These are phyloP conservation scores for Pedionomus torquatus DNA, from an alignment of 2,113 vertebrate genomes.

Conservation along the genomic window DNA sequence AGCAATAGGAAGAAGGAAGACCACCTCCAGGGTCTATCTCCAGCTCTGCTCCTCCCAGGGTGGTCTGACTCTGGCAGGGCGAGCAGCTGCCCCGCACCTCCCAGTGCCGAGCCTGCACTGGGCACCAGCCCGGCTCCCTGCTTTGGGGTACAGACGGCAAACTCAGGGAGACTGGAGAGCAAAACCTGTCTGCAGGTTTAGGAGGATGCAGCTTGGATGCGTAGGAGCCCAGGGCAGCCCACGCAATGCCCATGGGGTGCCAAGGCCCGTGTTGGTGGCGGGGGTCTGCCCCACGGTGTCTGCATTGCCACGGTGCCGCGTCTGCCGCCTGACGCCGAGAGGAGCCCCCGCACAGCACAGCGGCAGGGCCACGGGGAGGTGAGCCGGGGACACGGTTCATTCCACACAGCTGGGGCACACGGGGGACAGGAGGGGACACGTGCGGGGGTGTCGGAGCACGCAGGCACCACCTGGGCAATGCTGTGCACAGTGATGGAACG, in stretches of 20 bases:
- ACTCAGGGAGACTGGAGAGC: not conserved
- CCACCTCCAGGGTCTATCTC: not conserved
- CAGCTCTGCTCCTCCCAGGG: accelerated
- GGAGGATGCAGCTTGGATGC: not conserved
- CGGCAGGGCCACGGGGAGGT: not conserved
- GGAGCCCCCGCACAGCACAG: not conserved
- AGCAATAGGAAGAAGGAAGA: not conserved
- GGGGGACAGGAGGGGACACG: not conserved
- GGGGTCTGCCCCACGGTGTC: not conserved
- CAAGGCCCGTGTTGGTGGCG: not conserved
- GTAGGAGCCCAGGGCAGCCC: not conserved
- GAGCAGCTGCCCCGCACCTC: not conserved
- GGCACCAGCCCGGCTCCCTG: not conserved
- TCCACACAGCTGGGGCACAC: not conserved
- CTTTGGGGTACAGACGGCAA: not conserved
- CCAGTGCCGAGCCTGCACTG: accelerated
- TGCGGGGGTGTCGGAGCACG: not conserved
- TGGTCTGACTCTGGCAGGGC: not conserved
- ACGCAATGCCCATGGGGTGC: accelerated
- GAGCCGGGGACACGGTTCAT: slow-evolving; percentile 6
- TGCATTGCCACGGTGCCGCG: not conserved
- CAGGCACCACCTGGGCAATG: not conserved
- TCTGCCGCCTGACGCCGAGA: slow-evolving; percentile 11
- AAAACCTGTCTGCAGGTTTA: not conserved
- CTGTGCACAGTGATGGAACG: not conserved